These are phyloP conservation scores for Clytia hemisphaerica DNA, from an alignment of 30 jellyfish, hydroid and myxozoan species.

Conservation along the genomic window DNA sequence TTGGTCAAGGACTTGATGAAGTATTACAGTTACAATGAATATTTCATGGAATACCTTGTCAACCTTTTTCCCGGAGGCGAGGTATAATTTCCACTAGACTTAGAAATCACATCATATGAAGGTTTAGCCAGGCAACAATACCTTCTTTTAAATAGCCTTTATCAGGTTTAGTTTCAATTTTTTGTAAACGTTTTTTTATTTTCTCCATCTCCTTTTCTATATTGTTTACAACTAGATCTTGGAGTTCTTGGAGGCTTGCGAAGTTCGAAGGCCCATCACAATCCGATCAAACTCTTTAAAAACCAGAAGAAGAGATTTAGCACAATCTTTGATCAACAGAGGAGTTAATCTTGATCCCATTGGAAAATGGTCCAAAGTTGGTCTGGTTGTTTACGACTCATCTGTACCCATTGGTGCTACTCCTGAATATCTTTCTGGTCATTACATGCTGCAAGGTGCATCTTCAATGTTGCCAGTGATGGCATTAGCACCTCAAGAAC, in stretches of 20 bases:
- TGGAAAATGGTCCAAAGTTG: conserved; percentile 99
- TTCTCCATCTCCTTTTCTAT: no score
- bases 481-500: conserved; percentile 96
- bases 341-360: conserved; percentile 99
- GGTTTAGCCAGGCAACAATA: not conserved
- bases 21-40: conserved; percentile 90
- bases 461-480: conserved; percentile 97
- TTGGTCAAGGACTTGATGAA: conserved; percentile 68
- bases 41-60: conserved; percentile 76
- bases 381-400: conserved; percentile 93
- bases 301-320: conserved; percentile 92
- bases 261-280: conserved; percentile 87
- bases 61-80: conserved; percentile 95
- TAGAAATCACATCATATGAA: no score
- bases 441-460: conserved; percentile 98
- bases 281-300: conserved; percentile 88
- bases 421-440: conserved; percentile 99
- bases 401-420: conserved; percentile 99
- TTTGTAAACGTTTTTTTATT: no score
- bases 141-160: no score
- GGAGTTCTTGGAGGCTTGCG: conserved; percentile 97
- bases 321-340: conserved; percentile 97
- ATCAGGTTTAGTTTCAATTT: not conserved
- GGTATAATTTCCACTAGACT: no score
- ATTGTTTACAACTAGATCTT: no score